phyloP scores from a whole-genome alignment of 2,113 vertebrate species.

The Pterocles burchelli region DNA sequence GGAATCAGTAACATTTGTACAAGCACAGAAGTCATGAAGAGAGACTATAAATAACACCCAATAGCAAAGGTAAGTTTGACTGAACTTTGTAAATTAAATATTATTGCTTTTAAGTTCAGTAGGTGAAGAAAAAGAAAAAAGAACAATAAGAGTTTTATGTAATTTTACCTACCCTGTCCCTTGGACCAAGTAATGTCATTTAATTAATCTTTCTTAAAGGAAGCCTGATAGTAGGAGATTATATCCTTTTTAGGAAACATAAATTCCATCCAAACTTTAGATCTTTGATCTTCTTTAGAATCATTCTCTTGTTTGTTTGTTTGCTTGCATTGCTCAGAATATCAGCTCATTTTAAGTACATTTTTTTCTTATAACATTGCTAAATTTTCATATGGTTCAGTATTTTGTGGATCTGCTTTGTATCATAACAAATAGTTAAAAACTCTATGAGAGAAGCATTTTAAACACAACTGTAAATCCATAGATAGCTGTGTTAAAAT shows the following conservation, averaged over 20 bases:
- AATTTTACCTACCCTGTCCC: background rate
- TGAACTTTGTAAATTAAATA: constrained; percentile 54
- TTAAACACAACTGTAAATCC: background rate
- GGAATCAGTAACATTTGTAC: constrained; percentile 34
- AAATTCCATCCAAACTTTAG: background rate
- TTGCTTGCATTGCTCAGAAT: background rate
- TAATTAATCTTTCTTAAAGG: background rate
- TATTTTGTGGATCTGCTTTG: background rate
- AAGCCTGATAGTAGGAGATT: background rate
- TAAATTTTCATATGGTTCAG: background rate
- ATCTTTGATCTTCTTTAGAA: background rate
- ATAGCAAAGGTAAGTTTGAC: constrained; percentile 5
- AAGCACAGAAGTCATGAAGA: background rate
- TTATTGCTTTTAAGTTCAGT: constrained; percentile 30
- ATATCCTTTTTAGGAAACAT: background rate
- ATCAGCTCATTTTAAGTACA: background rate
- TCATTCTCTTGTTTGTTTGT: background rate
- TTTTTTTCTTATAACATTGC: background rate
- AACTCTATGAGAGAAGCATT: background rate
- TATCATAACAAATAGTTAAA: background rate
- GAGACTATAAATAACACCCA: constrained; percentile 1
- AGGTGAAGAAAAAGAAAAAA: constrained; percentile 2
- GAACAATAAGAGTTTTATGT: constrained; percentile 15
- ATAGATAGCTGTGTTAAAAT: background rate
- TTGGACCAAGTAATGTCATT: background rate